Evolutionary conservation across 2,888 invertebrate genomes (phyloP).

Genomic region (Pachliopta kotzebuea): DNA sequence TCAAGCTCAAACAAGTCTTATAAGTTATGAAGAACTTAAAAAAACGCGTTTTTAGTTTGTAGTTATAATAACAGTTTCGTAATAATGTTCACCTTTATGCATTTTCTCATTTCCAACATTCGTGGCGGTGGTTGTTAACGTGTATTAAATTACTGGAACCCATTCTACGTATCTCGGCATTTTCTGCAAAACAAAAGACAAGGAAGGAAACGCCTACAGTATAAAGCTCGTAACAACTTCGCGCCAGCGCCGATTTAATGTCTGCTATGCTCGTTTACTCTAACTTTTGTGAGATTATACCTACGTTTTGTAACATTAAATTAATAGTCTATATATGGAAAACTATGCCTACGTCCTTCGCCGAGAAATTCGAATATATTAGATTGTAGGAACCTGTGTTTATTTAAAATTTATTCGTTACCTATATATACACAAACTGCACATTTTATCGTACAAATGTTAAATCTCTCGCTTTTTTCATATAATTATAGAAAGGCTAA

Average conservation of each 20-base stretch:
- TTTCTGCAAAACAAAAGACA: constrained; percentile 30
- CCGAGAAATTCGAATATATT: neutral
- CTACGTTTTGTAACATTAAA: constrained; percentile 10
- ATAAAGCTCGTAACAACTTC: constrained; percentile 29
- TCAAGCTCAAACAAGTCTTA: neutral
- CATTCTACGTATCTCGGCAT: constrained; percentile 31
- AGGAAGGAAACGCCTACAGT: constrained; percentile 31
- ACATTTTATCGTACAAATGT: too few species aligned
- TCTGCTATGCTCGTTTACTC: constrained; percentile 28
- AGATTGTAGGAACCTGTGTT: neutral
- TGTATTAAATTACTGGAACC: constrained; percentile 44
- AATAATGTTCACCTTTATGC: constrained; percentile 29
- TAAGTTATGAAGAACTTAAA: neutral
- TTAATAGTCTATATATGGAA: constrained; percentile 6
- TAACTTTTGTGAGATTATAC: constrained; percentile 29
- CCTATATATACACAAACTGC: neutral
- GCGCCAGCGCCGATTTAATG: constrained; percentile 29
- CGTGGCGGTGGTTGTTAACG: constrained; percentile 35
- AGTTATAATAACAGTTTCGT: neutral
- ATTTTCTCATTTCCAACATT: constrained; percentile 37
- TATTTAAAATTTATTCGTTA: neutral
- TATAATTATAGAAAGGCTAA: too few species aligned
- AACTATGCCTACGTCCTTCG: neutral
- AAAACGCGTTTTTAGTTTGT: neutral
- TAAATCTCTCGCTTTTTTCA: too few species aligned